These are phyloP conservation scores for Aplysia californica DNA, from an alignment of 1,140 invertebrate species.

Conservation along the genomic window DNA sequence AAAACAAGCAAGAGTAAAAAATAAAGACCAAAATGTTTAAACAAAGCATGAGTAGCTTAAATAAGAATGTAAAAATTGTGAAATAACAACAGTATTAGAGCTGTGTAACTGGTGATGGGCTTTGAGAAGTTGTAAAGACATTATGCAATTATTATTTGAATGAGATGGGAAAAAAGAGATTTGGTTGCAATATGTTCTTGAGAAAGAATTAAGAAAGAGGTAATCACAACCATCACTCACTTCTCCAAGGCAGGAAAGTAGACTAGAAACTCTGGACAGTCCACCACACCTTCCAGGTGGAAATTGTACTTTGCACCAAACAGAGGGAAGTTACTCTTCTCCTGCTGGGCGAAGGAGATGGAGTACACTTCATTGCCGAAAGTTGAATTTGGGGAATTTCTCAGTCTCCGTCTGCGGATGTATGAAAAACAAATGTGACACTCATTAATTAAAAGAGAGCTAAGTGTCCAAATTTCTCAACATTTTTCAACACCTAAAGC, in stretches of 20 bases:
- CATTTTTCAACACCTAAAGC: conserved; percentile 26
- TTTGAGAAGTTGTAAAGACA: neutral
- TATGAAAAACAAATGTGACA: neutral
- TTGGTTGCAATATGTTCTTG: neutral
- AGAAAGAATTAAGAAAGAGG: neutral
- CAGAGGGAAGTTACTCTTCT: conserved; percentile 78
- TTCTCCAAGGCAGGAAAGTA: conserved; percentile 89
- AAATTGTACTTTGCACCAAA: conserved; percentile 99
- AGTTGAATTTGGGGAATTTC: conserved; percentile 72
- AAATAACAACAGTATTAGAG: neutral
- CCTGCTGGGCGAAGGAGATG: conserved; percentile 79
- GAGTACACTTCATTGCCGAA: conserved; percentile 92
- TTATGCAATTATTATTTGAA: neutral
- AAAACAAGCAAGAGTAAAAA: too few relatives aligned
- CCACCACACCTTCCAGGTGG: conserved; percentile 93
- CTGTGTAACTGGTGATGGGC: too few relatives aligned
- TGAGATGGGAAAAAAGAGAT: neutral
- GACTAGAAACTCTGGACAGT: conserved; percentile 98
- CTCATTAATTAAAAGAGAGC: neutral
- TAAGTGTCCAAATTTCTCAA: conserved; percentile 37
- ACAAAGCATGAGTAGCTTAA: neutral
- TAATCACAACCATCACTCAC: conserved; percentile 60
- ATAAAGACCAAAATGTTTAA: neutral
- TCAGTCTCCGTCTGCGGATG: conserved; percentile 71
- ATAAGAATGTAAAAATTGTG: neutral